A percentile compares a stretch with the other conserved stretches of the same genome.
These are phyloP conservation scores for Oxyteleia sp. DNA, from an alignment of 2,888 invertebrate species.

Conservation along the genomic window DNA sequence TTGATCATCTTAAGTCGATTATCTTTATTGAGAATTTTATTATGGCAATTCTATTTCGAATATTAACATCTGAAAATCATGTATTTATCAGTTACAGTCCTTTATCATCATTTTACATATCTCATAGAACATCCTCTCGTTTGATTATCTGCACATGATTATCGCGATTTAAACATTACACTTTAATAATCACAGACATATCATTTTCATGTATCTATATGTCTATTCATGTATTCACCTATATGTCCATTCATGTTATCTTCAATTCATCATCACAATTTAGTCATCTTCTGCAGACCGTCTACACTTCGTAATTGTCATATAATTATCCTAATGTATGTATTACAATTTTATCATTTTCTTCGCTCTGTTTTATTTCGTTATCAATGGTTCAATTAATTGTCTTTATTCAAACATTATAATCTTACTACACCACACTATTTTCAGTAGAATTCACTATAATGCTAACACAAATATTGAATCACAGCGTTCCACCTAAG, in stretches of 20 bases:
- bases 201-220: neutral
- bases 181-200: neutral
- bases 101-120: neutral
- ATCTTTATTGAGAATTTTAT: neutral
- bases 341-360: too few species aligned
- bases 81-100: neutral
- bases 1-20: neutral
- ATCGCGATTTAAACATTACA: conserved; percentile 1
- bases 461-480: too few species aligned
- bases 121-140: neutral
- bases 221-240: too few species aligned
- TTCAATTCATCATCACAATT: too few species aligned
- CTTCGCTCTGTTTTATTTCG: too few species aligned
- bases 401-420: too few species aligned
- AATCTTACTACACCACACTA: too few species aligned
- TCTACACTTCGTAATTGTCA: too few species aligned
- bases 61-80: neutral
- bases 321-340: too few species aligned
- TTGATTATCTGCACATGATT: neutral
- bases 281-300: neutral
- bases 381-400: too few species aligned
- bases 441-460: too few species aligned
- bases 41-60: neutral
- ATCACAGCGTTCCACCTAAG: too few species aligned
- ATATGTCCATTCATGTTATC: neutral